Evolutionary conservation across 2,797 vertebrate genomes (phyloP).

Genomic region (Muscicapa comitata): DNA sequence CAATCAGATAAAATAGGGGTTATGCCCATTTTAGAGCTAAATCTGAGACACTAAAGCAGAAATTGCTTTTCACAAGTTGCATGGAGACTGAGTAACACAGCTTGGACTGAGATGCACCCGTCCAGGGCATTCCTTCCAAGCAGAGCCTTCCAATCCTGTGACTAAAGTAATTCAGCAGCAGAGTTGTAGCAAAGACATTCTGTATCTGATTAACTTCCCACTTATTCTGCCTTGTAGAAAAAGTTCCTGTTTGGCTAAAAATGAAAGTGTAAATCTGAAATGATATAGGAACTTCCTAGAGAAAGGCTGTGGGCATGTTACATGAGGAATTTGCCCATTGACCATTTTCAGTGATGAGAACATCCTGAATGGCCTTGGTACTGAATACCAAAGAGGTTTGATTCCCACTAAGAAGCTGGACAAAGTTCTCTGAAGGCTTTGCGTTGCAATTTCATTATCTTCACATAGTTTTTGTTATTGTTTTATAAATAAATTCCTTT

Average conservation of each 20-base stretch:
- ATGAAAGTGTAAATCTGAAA: neutral
- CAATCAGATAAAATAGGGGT: neutral
- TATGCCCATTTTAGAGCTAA: neutral
- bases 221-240: neutral
- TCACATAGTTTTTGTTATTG: neutral
- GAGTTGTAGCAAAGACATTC: neutral
- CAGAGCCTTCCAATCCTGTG: neutral
- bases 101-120: neutral
- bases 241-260: neutral
- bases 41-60: neutral
- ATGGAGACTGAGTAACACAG: fast-evolving
- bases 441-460: neutral
- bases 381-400: neutral
- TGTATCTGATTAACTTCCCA: neutral
- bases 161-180: neutral
- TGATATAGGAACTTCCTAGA: neutral
- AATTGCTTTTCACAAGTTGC: neutral
- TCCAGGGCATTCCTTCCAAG: neutral
- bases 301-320: neutral
- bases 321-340: fast-evolving
- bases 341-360: neutral
- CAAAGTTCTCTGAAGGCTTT: neutral
- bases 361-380: neutral
- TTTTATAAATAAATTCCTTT: neutral
- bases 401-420: neutral